A percentile compares a stretch with the other conserved stretches of the same genome.
These are phyloP conservation scores for Netelia melanura DNA, from an alignment of 2,888 invertebrate genomes.

Conservation along the genomic window DNA sequence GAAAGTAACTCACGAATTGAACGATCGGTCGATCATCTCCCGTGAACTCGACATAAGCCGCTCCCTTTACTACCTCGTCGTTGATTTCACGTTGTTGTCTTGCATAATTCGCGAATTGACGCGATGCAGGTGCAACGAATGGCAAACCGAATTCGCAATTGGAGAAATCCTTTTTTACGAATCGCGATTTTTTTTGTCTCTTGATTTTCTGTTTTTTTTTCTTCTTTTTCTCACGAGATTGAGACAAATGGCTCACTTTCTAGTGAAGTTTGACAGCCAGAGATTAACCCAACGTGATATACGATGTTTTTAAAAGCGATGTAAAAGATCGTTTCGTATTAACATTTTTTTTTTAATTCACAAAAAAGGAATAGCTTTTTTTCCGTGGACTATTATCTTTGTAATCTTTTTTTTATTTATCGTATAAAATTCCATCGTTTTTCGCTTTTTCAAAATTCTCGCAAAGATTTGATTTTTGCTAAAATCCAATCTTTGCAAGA, in stretches of 20 bases:
- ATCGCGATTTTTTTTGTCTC: conserved; percentile 1
- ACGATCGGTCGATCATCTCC: conserved; percentile 57
- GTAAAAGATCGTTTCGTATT: background rate
- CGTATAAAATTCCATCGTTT: too few relatives aligned
- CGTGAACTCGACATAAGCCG: conserved; percentile 11
- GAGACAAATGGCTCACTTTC: background rate
- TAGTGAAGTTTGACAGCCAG: background rate
- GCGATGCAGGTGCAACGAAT: conserved; percentile 45
- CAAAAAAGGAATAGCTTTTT: background rate
- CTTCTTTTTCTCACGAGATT: conserved; percentile 1
- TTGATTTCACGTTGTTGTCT: conserved; percentile 44
- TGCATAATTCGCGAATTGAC: conserved; percentile 55
- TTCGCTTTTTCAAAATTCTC: too few relatives aligned
- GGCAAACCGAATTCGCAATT: conserved; percentile 17
- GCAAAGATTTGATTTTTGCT: too few relatives aligned
- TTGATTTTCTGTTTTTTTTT: too few relatives aligned
- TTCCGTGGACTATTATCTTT: too few relatives aligned
- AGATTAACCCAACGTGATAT: background rate
- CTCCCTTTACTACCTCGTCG: conserved; percentile 14
- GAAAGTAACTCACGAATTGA: conserved; percentile 67
- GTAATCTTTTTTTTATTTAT: too few relatives aligned
- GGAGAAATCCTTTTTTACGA: conserved; percentile 30
- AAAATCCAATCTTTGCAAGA: too few relatives aligned
- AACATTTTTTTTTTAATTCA: background rate
- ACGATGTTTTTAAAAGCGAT: background rate